These are phyloP conservation scores for Corythaeola cristata DNA, from an alignment of 2,113 vertebrate genomes.

Conservation along the genomic window DNA sequence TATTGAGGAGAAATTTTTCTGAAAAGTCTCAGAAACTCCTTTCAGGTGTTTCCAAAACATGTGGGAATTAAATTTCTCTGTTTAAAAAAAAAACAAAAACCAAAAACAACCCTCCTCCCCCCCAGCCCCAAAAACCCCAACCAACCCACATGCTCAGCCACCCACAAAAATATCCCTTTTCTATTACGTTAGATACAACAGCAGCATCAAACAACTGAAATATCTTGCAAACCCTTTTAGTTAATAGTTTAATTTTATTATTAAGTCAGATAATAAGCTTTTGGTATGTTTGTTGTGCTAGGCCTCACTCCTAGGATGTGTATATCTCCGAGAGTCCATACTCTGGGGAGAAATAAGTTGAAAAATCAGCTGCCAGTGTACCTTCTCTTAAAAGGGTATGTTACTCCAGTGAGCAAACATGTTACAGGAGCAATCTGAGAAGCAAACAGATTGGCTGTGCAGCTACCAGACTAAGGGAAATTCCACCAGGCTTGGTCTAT, in stretches of 20 bases:
- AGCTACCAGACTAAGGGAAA: neutral
- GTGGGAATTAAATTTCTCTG: neutral
- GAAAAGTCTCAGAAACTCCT: neutral
- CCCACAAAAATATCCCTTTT: neutral
- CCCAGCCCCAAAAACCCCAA: too few relatives aligned
- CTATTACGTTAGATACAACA: neutral
- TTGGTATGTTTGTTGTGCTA: neutral
- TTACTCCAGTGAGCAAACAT: neutral
- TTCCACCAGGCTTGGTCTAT: neutral
- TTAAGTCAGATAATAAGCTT: neutral
- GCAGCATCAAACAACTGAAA: neutral
- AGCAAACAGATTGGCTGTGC: neutral
- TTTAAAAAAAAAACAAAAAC: neutral
- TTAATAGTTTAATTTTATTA: neutral
- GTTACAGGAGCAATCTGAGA: neutral
- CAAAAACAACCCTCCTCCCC: neutral
- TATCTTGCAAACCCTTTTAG: neutral
- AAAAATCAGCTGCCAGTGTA: neutral
- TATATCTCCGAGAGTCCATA: neutral
- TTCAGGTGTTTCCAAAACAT: neutral
- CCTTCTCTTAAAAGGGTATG: neutral
- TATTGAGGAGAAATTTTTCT: neutral
- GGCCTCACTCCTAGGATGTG: neutral
- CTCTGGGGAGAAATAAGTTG: neutral
- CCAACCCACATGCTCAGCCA: neutral